Evolutionary conservation across 1,140 invertebrate genomes (phyloP), one percentile per base, ranked within the genome.

Genomic region (Lepidotrigona ventralis): DNA sequence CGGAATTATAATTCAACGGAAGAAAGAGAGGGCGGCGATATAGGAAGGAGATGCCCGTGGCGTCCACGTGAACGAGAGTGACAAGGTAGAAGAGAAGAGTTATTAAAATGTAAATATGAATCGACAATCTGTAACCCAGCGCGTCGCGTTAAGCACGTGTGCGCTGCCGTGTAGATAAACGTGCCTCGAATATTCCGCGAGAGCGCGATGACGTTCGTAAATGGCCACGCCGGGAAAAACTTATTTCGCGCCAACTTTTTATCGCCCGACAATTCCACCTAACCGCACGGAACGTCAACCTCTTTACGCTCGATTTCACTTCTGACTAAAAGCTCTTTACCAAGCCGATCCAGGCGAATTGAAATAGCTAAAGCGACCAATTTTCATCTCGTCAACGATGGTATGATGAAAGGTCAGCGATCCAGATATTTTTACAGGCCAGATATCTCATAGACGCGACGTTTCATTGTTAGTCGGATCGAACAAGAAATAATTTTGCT

Each of bases 51-150:
- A 64, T 60, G 53, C 26, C 56, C 70, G 64, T 26, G 64, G 33
- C 14, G 29, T 81, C 53, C 74, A 39, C 58, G 58, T 12, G 84
- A 66, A 66, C 83, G 69, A 83, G 87, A 83, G 81, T 54, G 85
- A 72, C 85, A 75, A 80, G 68, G 86, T 80, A 77, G 86, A 87
- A 84, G 81, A 79, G 86, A 86, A 85, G 90, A 85, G 90, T 90
- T 90, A 90, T 90, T 90, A 90, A 90, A 90, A 90, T 90, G 90
- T 90, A 90, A 90, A 90, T 90, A 90, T 81, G 84, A 89, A 90
- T 90, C 88, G 90, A 89, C 88, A 90, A 89, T 86, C 86, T 88
- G 87, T 88, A 88, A 88, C 76, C 76, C 86, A 73, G 54, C 80
- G 85, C 79, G 86, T 80, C 86, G 69, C 73, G 87, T 88, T 85